Evolutionary conservation across 2,888 invertebrate species (phyloP).

Genomic region (Ochropleura leucogaster): DNA sequence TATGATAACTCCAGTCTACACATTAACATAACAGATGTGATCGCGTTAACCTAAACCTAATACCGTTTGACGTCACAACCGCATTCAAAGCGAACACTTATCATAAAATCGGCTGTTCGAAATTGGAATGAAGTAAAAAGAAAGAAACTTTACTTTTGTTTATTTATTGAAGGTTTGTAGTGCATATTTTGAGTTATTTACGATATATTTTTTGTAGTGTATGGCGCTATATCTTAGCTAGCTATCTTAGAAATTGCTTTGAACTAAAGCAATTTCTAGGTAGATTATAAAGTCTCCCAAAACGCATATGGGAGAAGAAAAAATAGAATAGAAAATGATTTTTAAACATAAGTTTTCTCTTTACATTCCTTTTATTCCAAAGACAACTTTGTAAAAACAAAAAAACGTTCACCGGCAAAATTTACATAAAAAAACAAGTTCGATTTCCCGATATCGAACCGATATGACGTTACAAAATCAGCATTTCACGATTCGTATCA

Average conservation of each 20-base stretch:
- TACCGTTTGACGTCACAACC: conserved; percentile 49
- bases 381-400: neutral
- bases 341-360: neutral
- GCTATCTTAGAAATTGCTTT: neutral
- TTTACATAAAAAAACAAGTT: neutral
- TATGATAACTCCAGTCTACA: conserved; percentile 7
- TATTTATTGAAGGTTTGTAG: neutral
- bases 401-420: neutral
- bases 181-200: neutral
- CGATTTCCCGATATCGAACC: neutral
- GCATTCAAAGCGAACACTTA: conserved; percentile 36
- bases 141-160: neutral
- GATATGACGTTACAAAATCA: conserved; percentile 44
- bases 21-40: conserved; percentile 21
- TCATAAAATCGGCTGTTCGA: conserved; percentile 20
- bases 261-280: neutral
- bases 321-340: neutral
- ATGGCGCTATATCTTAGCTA: neutral
- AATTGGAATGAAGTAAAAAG: neutral
- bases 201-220: neutral
- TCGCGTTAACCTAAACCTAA: conserved; percentile 21
- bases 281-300: neutral
- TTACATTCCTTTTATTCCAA: neutral
- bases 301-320: neutral
- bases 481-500: conserved; percentile 57